phyloP scores from a whole-genome alignment of 2,888 invertebrate species.

The Cephonodes hylas region DNA sequence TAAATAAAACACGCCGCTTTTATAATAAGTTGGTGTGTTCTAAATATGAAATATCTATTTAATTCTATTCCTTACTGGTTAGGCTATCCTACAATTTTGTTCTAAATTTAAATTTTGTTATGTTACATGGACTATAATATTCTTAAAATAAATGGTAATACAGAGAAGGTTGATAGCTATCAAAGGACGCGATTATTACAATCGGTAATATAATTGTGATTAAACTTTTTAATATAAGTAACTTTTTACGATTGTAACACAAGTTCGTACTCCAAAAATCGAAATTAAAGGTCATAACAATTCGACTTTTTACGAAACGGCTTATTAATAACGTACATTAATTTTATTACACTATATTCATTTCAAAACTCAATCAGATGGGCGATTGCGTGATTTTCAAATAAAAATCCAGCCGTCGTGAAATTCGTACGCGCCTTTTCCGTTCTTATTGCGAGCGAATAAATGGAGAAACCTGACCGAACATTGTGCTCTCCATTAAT shows the following conservation, averaged over 20 bases:
- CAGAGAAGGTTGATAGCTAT: too few species aligned
- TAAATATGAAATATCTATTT: too few species aligned
- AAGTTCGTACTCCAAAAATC: conserved; percentile 13
- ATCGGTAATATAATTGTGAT: neutral
- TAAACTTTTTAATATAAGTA: neutral
- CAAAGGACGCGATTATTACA: too few species aligned
- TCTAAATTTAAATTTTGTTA: too few species aligned
- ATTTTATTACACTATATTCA: conserved; percentile 7
- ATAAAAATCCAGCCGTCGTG: conserved; percentile 12
- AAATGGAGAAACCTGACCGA: conserved; percentile 58
- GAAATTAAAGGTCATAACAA: conserved; percentile 2
- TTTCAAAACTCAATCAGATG: conserved; percentile 10
- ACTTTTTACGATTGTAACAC: conserved; percentile 13
- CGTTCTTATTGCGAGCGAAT: conserved; percentile 33
- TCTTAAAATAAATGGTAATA: neutral
- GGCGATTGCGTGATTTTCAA: conserved; percentile 8
- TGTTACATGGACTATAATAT: neutral
- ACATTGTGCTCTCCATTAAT: conserved; percentile 65
- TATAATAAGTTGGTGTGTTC: too few species aligned
- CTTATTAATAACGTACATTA: neutral
- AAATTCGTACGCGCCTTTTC: conserved; percentile 31
- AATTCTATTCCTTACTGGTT: too few species aligned
- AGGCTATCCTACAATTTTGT: too few species aligned
- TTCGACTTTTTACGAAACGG: neutral
- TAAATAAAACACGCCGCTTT: too few species aligned